phyloP scores from a whole-genome alignment of 2,888 invertebrate genomes.

The Cheilosia variabilis region DNA sequence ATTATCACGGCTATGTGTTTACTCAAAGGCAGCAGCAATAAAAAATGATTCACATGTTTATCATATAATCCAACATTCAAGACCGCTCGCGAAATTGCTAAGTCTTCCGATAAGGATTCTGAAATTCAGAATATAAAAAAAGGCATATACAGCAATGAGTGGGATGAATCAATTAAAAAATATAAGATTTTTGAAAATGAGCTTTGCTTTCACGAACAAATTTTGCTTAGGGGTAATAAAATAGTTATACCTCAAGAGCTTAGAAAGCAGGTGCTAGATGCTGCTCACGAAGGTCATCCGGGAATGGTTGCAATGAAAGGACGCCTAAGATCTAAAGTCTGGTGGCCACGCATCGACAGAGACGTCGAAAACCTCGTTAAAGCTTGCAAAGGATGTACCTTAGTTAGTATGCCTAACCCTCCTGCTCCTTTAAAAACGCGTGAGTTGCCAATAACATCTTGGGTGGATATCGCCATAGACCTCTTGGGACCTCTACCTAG shows the following conservation, averaged over 20 bases:
- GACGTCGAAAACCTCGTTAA: constrained; percentile 69
- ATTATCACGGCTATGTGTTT: too few relatives aligned
- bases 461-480: constrained; percentile 76
- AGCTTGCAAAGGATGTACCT: constrained; percentile 41
- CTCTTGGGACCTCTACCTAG: constrained; percentile 77
- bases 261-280: constrained; percentile 63
- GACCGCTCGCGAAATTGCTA: constrained; percentile 6
- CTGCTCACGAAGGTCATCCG: constrained; percentile 80
- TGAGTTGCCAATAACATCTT: constrained; percentile 22
- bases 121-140: constrained; percentile 12
- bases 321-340: constrained; percentile 79
- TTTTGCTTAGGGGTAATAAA: constrained; percentile 51
- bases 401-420: constrained; percentile 63
- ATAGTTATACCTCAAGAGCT: constrained; percentile 63
- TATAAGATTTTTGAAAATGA: constrained; percentile 49
- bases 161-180: constrained; percentile 10
- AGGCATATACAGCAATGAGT: constrained; percentile 22
- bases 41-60: background rate
- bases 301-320: constrained; percentile 80
- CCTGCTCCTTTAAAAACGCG: constrained; percentile 36
- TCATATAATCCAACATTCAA: constrained; percentile 12
- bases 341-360: constrained; percentile 79
- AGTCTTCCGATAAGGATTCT: background rate
- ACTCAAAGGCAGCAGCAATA: too few relatives aligned
- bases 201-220: constrained; percentile 45